Evolutionary conservation across 2,113 vertebrate species (phyloP).

Genomic region (Oenanthe oenanthe): DNA sequence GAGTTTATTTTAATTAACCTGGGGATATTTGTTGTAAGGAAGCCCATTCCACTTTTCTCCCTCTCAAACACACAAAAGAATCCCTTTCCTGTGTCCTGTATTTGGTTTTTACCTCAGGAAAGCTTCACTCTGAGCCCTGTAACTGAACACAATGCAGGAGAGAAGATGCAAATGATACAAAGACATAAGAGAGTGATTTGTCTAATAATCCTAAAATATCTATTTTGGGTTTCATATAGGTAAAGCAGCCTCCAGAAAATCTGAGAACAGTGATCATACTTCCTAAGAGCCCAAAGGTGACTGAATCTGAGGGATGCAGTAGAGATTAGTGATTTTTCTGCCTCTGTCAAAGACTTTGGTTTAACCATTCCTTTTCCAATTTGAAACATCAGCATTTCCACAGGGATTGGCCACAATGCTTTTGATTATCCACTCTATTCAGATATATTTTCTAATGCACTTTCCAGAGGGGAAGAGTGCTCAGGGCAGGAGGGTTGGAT

Average conservation of each 20-base stretch:
- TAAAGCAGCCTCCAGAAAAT: background rate
- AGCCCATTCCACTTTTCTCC: background rate
- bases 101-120: background rate
- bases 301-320: background rate
- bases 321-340: background rate
- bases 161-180: background rate
- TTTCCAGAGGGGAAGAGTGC: background rate
- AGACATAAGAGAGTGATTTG: background rate
- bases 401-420: background rate
- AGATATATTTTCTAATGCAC: background rate
- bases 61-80: background rate
- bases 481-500: no score
- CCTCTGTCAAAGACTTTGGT: background rate
- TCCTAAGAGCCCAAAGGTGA: background rate
- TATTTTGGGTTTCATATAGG: background rate
- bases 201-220: background rate
- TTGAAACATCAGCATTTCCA: background rate
- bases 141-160: background rate
- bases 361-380: background rate
- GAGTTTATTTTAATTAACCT: background rate
- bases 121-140: background rate
- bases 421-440: background rate
- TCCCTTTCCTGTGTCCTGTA: background rate
- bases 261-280: background rate
- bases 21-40: background rate